Conservation (phyloP, 2,888 invertebrate species). For the Nasonovia ribisnigri region DNA sequence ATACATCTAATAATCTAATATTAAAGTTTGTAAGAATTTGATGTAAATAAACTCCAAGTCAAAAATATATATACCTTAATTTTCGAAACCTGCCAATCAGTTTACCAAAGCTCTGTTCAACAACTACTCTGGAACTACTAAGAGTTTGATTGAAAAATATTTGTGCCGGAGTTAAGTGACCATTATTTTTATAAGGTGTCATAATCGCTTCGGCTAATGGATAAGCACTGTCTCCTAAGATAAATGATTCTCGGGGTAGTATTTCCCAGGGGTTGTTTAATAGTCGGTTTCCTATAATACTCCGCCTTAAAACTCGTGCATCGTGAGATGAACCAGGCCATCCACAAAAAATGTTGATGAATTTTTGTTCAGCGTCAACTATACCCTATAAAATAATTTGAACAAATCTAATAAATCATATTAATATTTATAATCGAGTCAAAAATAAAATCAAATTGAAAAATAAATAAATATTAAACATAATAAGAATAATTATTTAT, state of each 20-base stretch:
- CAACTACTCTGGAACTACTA: no score
- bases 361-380: slow-evolving; percentile 45
- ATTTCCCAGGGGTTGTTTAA: background rate
- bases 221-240: slow-evolving; percentile 56
- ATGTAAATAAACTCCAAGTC: no score
- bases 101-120: no score
- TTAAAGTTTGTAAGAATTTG: no score
- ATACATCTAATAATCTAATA: no score
- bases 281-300: background rate
- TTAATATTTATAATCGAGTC: no score
- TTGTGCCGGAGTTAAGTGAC: slow-evolving; percentile 39
- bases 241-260: background rate
- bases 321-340: slow-evolving; percentile 66
- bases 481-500: background rate
- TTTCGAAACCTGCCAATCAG: no score
- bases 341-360: slow-evolving; percentile 60
- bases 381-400: slow-evolving; percentile 41
- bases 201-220: background rate
- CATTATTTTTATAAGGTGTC: slow-evolving; percentile 59
- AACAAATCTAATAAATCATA: no score
- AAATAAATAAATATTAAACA: background rate
- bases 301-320: slow-evolving; percentile 57
- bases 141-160: slow-evolving; percentile 45
- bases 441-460: no score
- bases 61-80: no score